Evolutionary conservation across 2,113 vertebrate genomes (phyloP).

Genomic region (Origma solitaria): DNA sequence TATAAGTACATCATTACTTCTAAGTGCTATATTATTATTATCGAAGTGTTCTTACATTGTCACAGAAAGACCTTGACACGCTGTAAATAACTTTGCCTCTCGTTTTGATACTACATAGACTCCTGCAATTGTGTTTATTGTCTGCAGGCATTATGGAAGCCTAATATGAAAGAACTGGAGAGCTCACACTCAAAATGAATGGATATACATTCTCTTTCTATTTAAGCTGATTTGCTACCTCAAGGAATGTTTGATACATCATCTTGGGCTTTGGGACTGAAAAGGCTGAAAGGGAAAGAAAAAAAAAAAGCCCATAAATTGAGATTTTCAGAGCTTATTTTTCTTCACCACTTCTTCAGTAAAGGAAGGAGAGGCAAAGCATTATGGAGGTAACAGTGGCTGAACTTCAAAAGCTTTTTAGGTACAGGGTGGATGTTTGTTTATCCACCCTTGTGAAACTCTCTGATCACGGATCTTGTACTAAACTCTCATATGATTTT

Average conservation of each 20-base stretch:
- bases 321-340: conserved; percentile 50
- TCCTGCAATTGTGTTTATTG: conserved; percentile 55
- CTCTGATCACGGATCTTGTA: neutral
- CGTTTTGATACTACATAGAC: conserved; percentile 41
- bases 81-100: conserved; percentile 45
- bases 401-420: neutral
- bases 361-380: conserved; percentile 13
- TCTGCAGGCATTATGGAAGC: conserved; percentile 46
- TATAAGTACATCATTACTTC: conserved; percentile 62
- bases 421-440: neutral
- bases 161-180: conserved; percentile 47
- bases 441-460: neutral
- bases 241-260: conserved; percentile 42
- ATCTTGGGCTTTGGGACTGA: conserved; percentile 39
- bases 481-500: neutral
- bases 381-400: neutral
- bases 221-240: conserved; percentile 57
- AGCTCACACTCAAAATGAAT: conserved; percentile 67
- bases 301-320: neutral
- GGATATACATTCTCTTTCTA: conserved; percentile 62
- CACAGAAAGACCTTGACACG: conserved; percentile 72
- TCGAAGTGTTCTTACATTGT: conserved; percentile 40
- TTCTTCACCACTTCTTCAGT: neutral
- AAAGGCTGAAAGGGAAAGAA: conserved; percentile 28
- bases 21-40: conserved; percentile 66